Percentiles rank a stretch among this genome's conserved stretches.
Conservation (phyloP, 1,140 invertebrate genomes). For the Ctenoplectra terminalis region DNA sequence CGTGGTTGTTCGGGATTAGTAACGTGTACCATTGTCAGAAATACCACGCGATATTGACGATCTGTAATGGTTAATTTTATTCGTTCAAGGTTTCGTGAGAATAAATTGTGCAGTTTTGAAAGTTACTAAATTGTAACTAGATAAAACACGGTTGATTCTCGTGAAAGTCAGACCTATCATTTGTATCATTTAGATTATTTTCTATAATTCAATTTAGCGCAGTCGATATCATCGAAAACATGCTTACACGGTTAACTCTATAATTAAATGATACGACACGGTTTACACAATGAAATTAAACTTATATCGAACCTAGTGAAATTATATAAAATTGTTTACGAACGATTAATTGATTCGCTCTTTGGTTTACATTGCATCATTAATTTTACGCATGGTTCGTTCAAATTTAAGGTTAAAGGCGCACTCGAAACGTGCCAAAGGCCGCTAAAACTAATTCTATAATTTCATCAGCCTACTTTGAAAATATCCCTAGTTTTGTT, state of each 20-base stretch:
- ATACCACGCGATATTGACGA: background rate
- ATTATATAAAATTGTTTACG: background rate
- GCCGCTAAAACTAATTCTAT: background rate
- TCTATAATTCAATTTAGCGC: background rate
- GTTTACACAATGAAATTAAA: background rate
- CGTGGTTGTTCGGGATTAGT: constrained; percentile 27
- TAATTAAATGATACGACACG: background rate
- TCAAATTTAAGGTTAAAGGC: background rate
- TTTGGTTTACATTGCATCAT: background rate
- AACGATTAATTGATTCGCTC: background rate
- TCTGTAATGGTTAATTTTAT: background rate
- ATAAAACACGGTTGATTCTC: background rate
- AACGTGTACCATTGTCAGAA: background rate
- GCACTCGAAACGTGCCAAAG: background rate
- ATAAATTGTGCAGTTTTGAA: background rate
- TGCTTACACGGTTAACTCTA: no score
- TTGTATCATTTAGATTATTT: background rate
- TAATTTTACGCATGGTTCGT: no score
- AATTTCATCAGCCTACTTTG: background rate
- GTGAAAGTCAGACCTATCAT: background rate
- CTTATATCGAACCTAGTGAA: background rate
- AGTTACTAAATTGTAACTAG: background rate
- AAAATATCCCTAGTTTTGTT: constrained; percentile 29
- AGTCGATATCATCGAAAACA: background rate
- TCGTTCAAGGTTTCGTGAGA: background rate